A percentile compares a stretch with the other conserved stretches of the same genome.
Evolutionary conservation across 2,888 invertebrate species (phyloP).

Genomic region (Hylaea fasciaria): DNA sequence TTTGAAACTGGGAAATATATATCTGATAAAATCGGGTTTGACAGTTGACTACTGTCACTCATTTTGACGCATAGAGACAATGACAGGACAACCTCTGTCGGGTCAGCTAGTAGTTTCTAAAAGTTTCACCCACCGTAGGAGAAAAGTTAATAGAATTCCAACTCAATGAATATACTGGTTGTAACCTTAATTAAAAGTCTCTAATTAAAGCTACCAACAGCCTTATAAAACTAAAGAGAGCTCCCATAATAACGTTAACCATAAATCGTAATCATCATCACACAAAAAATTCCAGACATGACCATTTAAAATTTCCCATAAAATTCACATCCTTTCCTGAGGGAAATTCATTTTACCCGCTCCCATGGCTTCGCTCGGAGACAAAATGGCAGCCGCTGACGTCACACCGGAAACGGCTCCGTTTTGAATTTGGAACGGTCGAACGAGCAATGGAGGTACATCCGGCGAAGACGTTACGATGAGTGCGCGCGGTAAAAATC

Average conservation of each 20-base stretch:
- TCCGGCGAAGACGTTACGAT: constrained; percentile 84
- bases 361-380: constrained; percentile 70
- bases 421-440: constrained; percentile 85
- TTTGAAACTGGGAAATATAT: too few species aligned
- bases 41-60: too few species aligned
- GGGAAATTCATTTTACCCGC: constrained; percentile 76
- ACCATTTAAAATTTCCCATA: constrained; percentile 45
- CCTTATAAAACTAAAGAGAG: not conserved
- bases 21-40: too few species aligned
- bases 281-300: constrained; percentile 29
- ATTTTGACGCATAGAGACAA: too few species aligned
- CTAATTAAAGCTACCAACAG: not conserved
- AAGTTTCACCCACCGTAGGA: not conserved
- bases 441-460: constrained; percentile 84
- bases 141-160: too few species aligned
- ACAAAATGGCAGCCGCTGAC: constrained; percentile 76
- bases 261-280: constrained; percentile 12
- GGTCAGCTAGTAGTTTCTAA: too few species aligned
- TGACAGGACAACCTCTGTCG: too few species aligned
- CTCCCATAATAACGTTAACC: constrained; percentile 3
- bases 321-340: constrained; percentile 66
- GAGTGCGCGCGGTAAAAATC: constrained; percentile 62
- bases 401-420: constrained; percentile 83
- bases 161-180: not conserved
- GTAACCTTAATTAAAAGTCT: not conserved